Conservation (phyloP, 2,113 vertebrate genomes). For the Strix uralensis region DNA sequence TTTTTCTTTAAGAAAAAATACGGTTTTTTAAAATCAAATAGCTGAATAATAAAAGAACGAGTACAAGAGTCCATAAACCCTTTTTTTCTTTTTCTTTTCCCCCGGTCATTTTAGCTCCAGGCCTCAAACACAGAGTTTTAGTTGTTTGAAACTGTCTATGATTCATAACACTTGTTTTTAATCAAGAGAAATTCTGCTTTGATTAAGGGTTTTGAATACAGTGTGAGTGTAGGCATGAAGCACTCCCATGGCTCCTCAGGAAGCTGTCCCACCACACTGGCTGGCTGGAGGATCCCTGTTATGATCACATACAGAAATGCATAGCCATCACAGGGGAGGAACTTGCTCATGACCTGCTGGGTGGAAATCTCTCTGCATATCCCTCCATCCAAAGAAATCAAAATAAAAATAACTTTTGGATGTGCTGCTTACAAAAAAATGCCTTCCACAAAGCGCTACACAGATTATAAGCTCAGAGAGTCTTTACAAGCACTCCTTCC, state of each 20-base stretch:
- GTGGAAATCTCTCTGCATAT: neutral
- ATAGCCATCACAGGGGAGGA: neutral
- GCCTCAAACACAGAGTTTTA: constrained; percentile 34
- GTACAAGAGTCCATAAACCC: constrained; percentile 16
- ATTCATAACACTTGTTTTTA: constrained; percentile 69
- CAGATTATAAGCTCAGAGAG: neutral
- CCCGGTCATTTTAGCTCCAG: constrained; percentile 24
- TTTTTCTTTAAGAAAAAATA: constrained; percentile 2
- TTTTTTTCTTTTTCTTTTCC: constrained; percentile 35
- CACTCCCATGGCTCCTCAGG: neutral
- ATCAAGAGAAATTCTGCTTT: constrained; percentile 57
- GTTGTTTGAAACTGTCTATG: constrained; percentile 23
- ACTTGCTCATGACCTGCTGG: neutral
- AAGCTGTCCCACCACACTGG: neutral
- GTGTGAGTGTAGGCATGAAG: neutral
- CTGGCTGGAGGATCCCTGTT: neutral
- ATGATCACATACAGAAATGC: neutral
- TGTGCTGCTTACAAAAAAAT: neutral
- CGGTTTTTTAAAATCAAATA: neutral
- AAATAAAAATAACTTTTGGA: neutral
- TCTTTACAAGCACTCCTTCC: neutral
- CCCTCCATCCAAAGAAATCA: neutral
- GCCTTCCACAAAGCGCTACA: neutral
- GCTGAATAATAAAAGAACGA: constrained; percentile 45
- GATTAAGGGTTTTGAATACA: constrained; percentile 4